Evolutionary conservation across 2,888 invertebrate genomes (phyloP), one percentile per base, ranked within the genome.

Genomic region (Brassicogethes aeneus): DNA sequence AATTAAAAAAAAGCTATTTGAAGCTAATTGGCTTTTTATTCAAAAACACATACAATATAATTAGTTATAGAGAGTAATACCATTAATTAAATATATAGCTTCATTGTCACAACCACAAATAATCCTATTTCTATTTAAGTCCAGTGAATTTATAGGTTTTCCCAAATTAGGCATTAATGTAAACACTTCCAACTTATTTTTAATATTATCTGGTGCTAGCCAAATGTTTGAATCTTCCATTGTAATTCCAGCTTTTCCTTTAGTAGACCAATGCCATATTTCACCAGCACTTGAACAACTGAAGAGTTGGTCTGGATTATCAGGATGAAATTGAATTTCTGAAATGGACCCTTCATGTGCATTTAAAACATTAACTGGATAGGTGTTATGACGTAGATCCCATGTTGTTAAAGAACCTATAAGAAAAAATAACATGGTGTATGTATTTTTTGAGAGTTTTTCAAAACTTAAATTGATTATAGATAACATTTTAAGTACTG

Each of bases 71-170:
- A n/a, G n/a, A n/a, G 23, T 61, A 43, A 80, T 69, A 67, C 84
- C 79, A 62, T 78, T 80, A 43, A 91, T 76, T 34, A 87, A 71
- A 68, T 89, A 91, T 52, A 93, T 70, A 16, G 92, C 91, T 71
- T 93, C 93, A 63, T 86, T 87, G 60, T 93, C 92, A 50, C 86
- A 82, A 2, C 90, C 89, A 66, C 87, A 90, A 17, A 93, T 65
- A 36, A 92, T 71, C 48, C 79, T 81, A 34, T 80, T 77, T 51
- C 77, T 79, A 53, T 81, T 79, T 40, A 91, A 76, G 68, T 92
- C 86, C 36, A 93, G 70, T 15, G 82, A 80, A 62, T 93, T 94
- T 31, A 93, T 77, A 0, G 92, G 74, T 58, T 88, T 82, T 46
- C 83, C 81, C 51, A 89, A 71, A 12, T 77, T 74, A 1, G 81